A percentile compares a stretch with the other conserved stretches of the same genome.
phyloP scores from a whole-genome alignment of 2,888 invertebrate species.

The Melangyna quadrimaculata region DNA sequence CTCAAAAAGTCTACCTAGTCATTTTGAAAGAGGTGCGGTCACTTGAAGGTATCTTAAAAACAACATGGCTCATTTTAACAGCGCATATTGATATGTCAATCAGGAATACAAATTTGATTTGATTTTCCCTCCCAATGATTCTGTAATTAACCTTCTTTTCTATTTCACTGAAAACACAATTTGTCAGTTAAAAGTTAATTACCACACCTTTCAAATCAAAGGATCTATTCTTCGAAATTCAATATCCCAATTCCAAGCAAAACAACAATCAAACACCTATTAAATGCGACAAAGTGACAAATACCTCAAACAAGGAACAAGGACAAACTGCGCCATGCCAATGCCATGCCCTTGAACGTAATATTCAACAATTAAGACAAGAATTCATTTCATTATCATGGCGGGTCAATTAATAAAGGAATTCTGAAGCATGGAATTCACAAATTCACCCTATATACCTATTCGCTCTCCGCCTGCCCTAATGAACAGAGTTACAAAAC shows the following conservation, averaged over 20 bases:
- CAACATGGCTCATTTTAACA: too few species aligned
- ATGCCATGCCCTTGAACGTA: slow-evolving; percentile 39
- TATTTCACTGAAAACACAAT: background rate
- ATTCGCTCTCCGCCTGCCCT: slow-evolving; percentile 16
- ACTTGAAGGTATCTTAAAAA: too few species aligned
- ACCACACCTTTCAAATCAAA: slow-evolving; percentile 14
- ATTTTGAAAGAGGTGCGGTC: too few species aligned
- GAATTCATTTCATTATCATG: slow-evolving; percentile 67
- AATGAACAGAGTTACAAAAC: background rate
- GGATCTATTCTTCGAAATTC: slow-evolving; percentile 15
- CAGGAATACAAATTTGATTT: background rate
- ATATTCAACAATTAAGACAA: slow-evolving; percentile 66
- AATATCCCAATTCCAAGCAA: slow-evolving; percentile 32
- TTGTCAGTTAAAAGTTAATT: slow-evolving; percentile 21
- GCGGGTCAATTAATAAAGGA: slow-evolving; percentile 69
- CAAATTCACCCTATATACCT: slow-evolving; percentile 1
- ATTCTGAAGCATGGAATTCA: slow-evolving; percentile 52
- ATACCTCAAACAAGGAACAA: slow-evolving; percentile 35
- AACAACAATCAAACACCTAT: slow-evolving; percentile 50
- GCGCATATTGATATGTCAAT: background rate
- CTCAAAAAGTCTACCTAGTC: too few species aligned
- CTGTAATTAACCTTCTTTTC: background rate
- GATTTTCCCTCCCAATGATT: background rate
- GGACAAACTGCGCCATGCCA: background rate
- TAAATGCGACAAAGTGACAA: slow-evolving; percentile 45